Conservation (phyloP, 2,113 vertebrate genomes). For the Upupa epops region DNA sequence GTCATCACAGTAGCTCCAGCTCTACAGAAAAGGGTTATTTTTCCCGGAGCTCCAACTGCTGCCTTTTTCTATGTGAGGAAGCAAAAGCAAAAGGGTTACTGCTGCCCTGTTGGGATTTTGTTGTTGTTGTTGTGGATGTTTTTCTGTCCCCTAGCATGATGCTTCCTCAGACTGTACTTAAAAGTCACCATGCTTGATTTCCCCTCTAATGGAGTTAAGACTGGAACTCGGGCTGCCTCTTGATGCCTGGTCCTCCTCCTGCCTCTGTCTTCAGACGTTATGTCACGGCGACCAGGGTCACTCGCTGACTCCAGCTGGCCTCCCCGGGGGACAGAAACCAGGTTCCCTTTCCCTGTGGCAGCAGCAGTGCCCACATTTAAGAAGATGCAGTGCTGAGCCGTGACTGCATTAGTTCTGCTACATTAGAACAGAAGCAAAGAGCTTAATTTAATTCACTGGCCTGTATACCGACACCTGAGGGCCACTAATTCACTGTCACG, state of each 20-base stretch:
- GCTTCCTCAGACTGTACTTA: not conserved
- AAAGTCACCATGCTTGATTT: conserved; percentile 8
- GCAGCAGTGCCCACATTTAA: conserved; percentile 42
- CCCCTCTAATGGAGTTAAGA: conserved; percentile 22
- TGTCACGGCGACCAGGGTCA: conserved; percentile 25
- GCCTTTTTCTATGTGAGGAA: not conserved
- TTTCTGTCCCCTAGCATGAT: not conserved
- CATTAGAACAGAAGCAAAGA: conserved; percentile 63
- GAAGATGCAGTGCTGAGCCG: conserved; percentile 50
- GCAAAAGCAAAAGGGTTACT: not conserved
- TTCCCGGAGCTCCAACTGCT: not conserved
- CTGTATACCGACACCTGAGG: conserved; percentile 58
- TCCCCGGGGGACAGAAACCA: not conserved
- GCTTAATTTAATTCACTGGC: conserved; percentile 61
- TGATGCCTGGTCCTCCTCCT: conserved; percentile 8
- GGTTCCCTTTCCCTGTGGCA: conserved; percentile 33
- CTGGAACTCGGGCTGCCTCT: conserved; percentile 12
- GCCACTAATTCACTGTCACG: conserved; percentile 63
- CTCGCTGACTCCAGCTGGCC: not conserved
- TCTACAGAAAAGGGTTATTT: not conserved
- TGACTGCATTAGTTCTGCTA: conserved; percentile 69
- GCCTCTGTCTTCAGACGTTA: not conserved
- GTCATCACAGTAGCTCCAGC: not conserved
- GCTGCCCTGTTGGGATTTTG: not conserved
- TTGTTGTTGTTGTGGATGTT: not conserved